phyloP scores from a whole-genome alignment of 2,797 vertebrate genomes.

The Syngnathus acus region DNA sequence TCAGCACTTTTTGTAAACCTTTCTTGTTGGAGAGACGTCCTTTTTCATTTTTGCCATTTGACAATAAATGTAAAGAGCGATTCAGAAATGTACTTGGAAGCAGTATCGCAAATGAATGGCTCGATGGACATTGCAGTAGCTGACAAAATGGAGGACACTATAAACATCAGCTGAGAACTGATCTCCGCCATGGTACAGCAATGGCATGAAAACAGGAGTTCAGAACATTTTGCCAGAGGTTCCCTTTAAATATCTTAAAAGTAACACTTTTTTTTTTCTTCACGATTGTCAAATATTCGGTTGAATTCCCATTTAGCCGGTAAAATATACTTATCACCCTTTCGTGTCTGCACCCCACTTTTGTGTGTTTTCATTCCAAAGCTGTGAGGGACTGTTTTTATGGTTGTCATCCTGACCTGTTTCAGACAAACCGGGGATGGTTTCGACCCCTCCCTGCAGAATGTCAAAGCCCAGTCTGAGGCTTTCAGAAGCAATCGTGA shows the following conservation, averaged over 20 bases:
- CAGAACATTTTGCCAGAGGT: background rate
- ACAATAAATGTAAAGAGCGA: background rate
- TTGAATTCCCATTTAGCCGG: background rate
- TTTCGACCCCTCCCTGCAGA: slow-evolving; percentile 81
- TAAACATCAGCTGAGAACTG: too few species aligned
- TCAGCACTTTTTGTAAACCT: background rate
- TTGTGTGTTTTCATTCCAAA: background rate
- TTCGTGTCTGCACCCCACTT: background rate
- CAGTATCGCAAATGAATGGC: too few species aligned
- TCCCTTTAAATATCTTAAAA: background rate
- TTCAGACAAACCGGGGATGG: slow-evolving; percentile 79
- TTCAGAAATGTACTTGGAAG: too few species aligned
- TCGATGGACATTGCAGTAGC: too few species aligned
- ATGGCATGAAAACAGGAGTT: too few species aligned
- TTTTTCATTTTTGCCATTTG: background rate
- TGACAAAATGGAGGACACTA: too few species aligned
- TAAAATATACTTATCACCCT: background rate
- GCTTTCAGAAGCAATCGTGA: slow-evolving; percentile 87
- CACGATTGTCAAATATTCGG: background rate
- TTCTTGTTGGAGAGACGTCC: background rate
- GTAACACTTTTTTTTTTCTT: background rate
- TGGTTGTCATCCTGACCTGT: background rate
- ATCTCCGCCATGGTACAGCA: too few species aligned
- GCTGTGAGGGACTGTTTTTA: background rate
- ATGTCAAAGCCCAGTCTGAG: slow-evolving; percentile 84